Conservation (phyloP, 35 echinoderm and acorn worm genomes). For the Holothuria glaberrima region DNA sequence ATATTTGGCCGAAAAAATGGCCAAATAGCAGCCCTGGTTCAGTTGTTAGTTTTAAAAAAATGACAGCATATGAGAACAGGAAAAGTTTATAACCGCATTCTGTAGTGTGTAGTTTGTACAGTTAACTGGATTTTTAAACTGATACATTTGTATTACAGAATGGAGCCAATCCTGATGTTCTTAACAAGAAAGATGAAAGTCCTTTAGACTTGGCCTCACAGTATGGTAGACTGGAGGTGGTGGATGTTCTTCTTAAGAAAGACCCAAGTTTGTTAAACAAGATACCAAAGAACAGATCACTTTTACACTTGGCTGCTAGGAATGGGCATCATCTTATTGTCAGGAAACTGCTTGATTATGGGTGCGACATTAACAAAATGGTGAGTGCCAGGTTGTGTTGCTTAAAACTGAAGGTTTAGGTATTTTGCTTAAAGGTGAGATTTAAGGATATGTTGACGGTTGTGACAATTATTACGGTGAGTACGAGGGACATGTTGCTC, state of each 20-base stretch:
- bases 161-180: constrained; percentile 75
- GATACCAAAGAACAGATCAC: constrained; percentile 67
- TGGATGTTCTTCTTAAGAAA: constrained; percentile 70
- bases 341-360: constrained; percentile 75
- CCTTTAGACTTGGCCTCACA: constrained; percentile 88
- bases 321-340: constrained; percentile 89
- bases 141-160: constrained; percentile 62
- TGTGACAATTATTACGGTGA: neutral
- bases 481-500: neutral
- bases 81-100: no score
- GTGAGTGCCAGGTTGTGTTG: constrained; percentile 38
- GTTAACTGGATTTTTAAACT: neutral
- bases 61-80: no score
- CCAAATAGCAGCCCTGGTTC: no score
- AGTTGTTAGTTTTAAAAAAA: no score
- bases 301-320: constrained; percentile 89
- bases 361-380: constrained; percentile 93
- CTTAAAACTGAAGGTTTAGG: neutral
- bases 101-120: no score
- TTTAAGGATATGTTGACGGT: neutral
- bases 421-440: neutral
- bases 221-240: constrained; percentile 89
- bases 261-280: constrained; percentile 67
- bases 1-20: no score
- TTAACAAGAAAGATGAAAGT: constrained; percentile 90